Evolutionary conservation across 2,888 invertebrate species (phyloP).

Genomic region (Drosophila borealis): DNA sequence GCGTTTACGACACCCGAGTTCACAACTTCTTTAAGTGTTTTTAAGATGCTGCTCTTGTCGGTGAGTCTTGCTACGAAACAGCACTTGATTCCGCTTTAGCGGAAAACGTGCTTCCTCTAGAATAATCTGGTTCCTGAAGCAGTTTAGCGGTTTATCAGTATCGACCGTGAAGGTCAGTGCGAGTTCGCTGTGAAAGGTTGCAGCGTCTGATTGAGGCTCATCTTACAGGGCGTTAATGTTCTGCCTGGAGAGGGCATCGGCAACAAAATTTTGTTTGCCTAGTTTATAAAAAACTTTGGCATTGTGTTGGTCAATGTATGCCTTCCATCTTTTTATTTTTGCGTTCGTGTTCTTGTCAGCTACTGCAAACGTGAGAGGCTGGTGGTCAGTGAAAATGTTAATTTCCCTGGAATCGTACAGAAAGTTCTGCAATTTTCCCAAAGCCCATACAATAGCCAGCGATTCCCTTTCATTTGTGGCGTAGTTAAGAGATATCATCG

Average conservation of each 20-base stretch:
- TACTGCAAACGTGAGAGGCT: neutral
- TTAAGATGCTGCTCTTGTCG: neutral
- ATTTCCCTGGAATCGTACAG: neutral
- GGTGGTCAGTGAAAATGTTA: neutral
- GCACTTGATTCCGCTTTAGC: too few relatives aligned
- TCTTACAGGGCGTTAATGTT: neutral
- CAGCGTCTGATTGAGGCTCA: neutral
- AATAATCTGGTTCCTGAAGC: neutral
- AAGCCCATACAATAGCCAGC: too few relatives aligned
- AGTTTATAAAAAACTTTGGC: neutral
- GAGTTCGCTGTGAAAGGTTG: neutral
- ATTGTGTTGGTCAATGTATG: neutral
- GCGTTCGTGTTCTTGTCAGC: neutral
- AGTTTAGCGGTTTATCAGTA: neutral
- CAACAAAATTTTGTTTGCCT: neutral
- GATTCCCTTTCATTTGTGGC: too few relatives aligned
- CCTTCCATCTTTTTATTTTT: neutral
- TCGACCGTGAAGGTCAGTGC: neutral
- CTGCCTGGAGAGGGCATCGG: neutral
- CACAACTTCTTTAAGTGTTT: neutral
- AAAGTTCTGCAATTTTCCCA: neutral
- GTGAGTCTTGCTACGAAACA: neutral
- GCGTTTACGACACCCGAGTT: neutral
- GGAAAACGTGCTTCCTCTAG: too few relatives aligned
- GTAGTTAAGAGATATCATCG: too few relatives aligned